phyloP scores from a whole-genome alignment of 2,797 vertebrate genomes.

The Aulostomus chinensis region DNA sequence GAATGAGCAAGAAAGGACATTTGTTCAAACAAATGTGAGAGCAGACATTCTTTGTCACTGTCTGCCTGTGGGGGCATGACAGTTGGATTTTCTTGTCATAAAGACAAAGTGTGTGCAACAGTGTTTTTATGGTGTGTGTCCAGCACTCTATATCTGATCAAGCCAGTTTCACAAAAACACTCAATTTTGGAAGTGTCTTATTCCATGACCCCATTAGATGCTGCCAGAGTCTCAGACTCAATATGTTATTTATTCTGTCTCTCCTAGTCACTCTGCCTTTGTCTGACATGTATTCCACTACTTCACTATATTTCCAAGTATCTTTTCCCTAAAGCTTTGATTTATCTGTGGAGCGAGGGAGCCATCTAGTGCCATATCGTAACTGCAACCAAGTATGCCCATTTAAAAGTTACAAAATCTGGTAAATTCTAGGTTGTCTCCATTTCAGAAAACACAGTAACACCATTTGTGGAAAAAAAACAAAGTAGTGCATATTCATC shows the following conservation, averaged over 20 bases:
- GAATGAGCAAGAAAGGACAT: constrained; percentile 29
- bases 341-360: constrained; percentile 82
- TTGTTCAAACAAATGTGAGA: constrained; percentile 54
- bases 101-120: constrained; percentile 70
- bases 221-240: constrained; percentile 75
- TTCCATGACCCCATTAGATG: constrained; percentile 79
- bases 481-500: constrained; percentile 6
- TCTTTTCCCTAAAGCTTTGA: background rate
- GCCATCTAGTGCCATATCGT: constrained; percentile 76
- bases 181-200: constrained; percentile 79
- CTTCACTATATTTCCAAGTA: constrained; percentile 37
- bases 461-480: constrained; percentile 1
- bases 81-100: constrained; percentile 67
- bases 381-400: too few species aligned
- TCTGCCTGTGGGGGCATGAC: constrained; percentile 55
- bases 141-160: constrained; percentile 65
- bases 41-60: constrained; percentile 48
- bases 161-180: constrained; percentile 71
- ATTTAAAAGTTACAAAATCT: too few species aligned
- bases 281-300: constrained; percentile 59
- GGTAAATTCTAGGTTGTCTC: background rate
- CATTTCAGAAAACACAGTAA: constrained; percentile 19
- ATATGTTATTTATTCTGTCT: constrained; percentile 79
- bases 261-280: constrained; percentile 62
- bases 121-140: constrained; percentile 54